phyloP scores from a whole-genome alignment of 2,888 invertebrate genomes.

The Mongoloraphidia duomilia region DNA sequence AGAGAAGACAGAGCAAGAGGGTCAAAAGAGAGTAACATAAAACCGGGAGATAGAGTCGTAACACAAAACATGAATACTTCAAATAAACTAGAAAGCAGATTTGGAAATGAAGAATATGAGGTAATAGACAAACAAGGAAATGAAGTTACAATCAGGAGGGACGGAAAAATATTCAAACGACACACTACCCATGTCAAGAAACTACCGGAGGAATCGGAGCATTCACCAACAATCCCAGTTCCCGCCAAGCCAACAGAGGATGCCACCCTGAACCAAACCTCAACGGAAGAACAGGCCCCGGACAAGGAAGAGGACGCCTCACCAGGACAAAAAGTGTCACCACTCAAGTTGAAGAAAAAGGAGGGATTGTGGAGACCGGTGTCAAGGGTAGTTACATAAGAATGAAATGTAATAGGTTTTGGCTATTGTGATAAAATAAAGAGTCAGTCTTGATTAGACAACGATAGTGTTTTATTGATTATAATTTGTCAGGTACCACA shows the following conservation, averaged over 20 bases:
- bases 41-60: slow-evolving; percentile 6
- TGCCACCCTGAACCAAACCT: too few species aligned
- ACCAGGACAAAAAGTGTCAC: background rate
- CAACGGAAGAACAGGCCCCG: too few species aligned
- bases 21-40: background rate
- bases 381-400: too few species aligned
- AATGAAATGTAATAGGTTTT: too few species aligned
- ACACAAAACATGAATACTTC: slow-evolving; percentile 1
- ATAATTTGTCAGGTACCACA: too few species aligned
- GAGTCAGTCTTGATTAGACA: too few species aligned
- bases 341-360: slow-evolving; percentile 6
- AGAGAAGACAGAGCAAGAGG: slow-evolving; percentile 1
- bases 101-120: background rate
- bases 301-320: background rate
- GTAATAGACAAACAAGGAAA: slow-evolving; percentile 2
- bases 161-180: slow-evolving; percentile 6
- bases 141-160: slow-evolving; percentile 1
- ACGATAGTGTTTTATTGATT: too few species aligned
- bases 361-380: slow-evolving; percentile 8
- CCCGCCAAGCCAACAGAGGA: background rate
- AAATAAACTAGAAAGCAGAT: slow-evolving; percentile 2
- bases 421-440: too few species aligned
- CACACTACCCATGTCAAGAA: slow-evolving; percentile 6
- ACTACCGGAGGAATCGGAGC: background rate
- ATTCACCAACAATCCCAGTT: background rate